phyloP scores from a whole-genome alignment of 2,888 invertebrate genomes.

The Drosophila limbata region DNA sequence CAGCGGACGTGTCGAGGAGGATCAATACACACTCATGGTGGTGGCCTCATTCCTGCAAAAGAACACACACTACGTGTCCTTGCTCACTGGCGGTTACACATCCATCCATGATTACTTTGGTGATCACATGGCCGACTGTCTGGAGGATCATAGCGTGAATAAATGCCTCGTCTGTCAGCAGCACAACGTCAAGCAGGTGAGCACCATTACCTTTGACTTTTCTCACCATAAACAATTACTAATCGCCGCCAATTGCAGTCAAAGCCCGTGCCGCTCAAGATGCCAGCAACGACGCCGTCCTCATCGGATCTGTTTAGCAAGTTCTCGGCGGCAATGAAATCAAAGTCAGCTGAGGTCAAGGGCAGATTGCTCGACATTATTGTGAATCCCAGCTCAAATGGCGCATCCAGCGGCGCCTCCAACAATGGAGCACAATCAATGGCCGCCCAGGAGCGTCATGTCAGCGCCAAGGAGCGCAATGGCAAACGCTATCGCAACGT shows the following conservation, averaged over 20 bases:
- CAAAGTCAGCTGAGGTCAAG: constrained; percentile 96
- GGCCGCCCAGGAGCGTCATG: constrained; percentile 89
- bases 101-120: constrained; percentile 94
- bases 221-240: background rate
- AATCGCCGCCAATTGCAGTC: constrained; percentile 31
- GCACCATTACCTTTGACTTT: background rate
- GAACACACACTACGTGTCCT: constrained; percentile 95
- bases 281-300: constrained; percentile 59
- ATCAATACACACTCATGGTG: constrained; percentile 99
- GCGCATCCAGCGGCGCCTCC: constrained; percentile 27
- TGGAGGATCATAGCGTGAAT: constrained; percentile 93
- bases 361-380: constrained; percentile 97
- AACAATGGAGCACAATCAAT: constrained; percentile 73
- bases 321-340: constrained; percentile 94
- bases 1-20: constrained; percentile 96
- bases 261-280: constrained; percentile 49
- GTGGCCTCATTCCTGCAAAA: constrained; percentile 98
- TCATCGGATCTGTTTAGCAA: constrained; percentile 92
- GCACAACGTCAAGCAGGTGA: constrained; percentile 68
- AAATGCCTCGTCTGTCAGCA: constrained; percentile 92
- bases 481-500: constrained; percentile 96
- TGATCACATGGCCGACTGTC: constrained; percentile 91
- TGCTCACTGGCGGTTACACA: constrained; percentile 95
- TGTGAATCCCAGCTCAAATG: constrained; percentile 89
- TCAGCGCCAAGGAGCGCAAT: constrained; percentile 92